Evolutionary conservation across 2,113 vertebrate genomes (phyloP), one percentile per base, ranked within the genome.

Genomic region (Dasyprocta punctata): DNA sequence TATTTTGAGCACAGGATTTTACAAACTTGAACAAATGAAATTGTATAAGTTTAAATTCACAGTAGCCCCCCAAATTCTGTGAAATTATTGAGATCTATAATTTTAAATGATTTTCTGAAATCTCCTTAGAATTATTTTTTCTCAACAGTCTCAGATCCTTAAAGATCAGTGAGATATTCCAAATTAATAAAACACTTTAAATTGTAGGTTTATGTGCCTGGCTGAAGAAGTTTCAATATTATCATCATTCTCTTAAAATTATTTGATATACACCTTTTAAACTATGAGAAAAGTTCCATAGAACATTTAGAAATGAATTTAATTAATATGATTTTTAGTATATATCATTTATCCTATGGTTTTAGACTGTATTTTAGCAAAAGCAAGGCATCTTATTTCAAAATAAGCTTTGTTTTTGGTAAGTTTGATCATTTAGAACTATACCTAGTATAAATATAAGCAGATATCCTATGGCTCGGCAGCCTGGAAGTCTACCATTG

Each of bases 241-340:
- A 58, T 67, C 16, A 63, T 77, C 58, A 61, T 88, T 88, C 16
- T 97, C 13, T 11, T 38, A 5, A 44, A 86, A 87, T 3, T 86
- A 38, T 83, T 49, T 71, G 28, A 44, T 86, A 30, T 19, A 38
- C n/a, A 52, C 26, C n/a, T 17, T 38, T 78, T 44, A 52, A 80
- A 47, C 94, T 38, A 28, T 84, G 82, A 77, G 4, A 84, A 12
- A n/a, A 82, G 85, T 52, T 86, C 5, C 28, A 54, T 24, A 63
- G 4, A 96, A 71, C 33, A 84, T 91, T 92, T 41, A 89, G 30
- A 95, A 92, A 83, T 65, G 0, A 63, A 78, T 83, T 90, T 36
- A 60, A 58, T 77, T 63, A 85, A 84, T 9, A 3, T 36, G 10
- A 54, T n/a, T 85, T 77, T 30, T 86, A 30, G 36, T 67, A 30